Conservation (phyloP, 1,140 invertebrate species). For the Oryctes rhinoceros region DNA sequence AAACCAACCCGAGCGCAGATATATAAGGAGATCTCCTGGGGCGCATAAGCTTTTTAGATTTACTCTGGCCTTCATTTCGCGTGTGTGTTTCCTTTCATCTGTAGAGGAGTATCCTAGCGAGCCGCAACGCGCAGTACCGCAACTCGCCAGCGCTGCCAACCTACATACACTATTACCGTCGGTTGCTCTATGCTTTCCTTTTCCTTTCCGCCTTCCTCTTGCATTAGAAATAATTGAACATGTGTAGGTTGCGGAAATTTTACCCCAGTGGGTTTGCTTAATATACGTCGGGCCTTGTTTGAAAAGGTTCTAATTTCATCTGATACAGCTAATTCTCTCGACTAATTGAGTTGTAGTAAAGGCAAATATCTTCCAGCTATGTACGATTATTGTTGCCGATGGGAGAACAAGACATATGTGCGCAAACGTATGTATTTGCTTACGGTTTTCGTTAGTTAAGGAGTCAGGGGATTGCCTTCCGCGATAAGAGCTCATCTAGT, state of each 20-base stretch:
- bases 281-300: conserved; percentile 7
- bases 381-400: conserved; percentile 3
- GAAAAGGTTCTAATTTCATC: conserved; percentile 28
- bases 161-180: conserved; percentile 10
- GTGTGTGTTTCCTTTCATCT: conserved; percentile 34
- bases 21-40: conserved; percentile 32
- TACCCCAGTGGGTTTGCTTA: conserved; percentile 28
- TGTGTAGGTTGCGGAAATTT: conserved; percentile 20
- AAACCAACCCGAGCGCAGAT: conserved; percentile 6
- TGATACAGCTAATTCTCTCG: conserved; percentile 3
- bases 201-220: not conserved
- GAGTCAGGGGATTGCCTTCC: not conserved
- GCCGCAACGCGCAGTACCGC: too few relatives aligned
- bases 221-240: conserved; percentile 22
- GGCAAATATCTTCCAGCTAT: conserved; percentile 31
- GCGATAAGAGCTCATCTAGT: too few relatives aligned
- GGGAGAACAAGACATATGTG: conserved; percentile 10
- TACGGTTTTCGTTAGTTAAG: not conserved
- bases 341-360: conserved; percentile 21
- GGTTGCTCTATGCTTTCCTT: not conserved
- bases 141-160: not conserved
- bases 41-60: conserved; percentile 36
- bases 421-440: not conserved
- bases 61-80: conserved; percentile 17
- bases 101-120: not conserved